phyloP scores from a whole-genome alignment of 2,797 vertebrate genomes.

The Dipus sagitta region DNA sequence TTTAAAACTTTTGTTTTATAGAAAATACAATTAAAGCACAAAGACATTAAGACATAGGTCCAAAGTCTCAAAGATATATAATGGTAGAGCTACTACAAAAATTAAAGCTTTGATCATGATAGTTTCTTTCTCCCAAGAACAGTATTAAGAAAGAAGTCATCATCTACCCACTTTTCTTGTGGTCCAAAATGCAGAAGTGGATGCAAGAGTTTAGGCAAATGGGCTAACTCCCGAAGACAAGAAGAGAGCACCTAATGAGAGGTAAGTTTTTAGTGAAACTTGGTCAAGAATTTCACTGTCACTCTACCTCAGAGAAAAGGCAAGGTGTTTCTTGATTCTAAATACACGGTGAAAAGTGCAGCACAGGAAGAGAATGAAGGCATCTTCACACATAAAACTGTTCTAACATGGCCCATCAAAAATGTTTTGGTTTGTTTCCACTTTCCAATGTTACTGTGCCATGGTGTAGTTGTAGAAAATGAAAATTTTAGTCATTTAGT shows the following conservation, averaged over 20 bases:
- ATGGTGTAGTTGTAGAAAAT: constrained; percentile 7
- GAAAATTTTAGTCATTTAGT: not conserved
- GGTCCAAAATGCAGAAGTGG: not conserved
- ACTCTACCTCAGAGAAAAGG: constrained; percentile 3
- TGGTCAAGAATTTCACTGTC: not conserved
- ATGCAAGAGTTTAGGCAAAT: not conserved
- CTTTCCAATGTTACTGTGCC: not conserved
- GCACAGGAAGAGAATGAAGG: not conserved
- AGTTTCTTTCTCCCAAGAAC: not conserved
- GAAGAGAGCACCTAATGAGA: not conserved
- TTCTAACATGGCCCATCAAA: not conserved
- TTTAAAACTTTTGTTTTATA: constrained; percentile 9
- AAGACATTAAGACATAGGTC: not conserved
- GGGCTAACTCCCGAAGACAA: not conserved
- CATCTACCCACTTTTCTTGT: not conserved
- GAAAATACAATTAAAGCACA: constrained; percentile 38
- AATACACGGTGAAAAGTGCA: not conserved
- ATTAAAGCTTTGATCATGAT: not conserved
- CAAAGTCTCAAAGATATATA: constrained; percentile 16
- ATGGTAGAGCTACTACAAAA: not conserved
- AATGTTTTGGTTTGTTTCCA: not conserved
- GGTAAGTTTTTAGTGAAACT: not conserved
- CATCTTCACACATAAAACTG: not conserved
- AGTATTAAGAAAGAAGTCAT: not conserved
- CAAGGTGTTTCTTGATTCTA: not conserved